These are phyloP conservation scores for Leucophenga montana DNA, from an alignment of 2,888 invertebrate species.

Conservation along the genomic window DNA sequence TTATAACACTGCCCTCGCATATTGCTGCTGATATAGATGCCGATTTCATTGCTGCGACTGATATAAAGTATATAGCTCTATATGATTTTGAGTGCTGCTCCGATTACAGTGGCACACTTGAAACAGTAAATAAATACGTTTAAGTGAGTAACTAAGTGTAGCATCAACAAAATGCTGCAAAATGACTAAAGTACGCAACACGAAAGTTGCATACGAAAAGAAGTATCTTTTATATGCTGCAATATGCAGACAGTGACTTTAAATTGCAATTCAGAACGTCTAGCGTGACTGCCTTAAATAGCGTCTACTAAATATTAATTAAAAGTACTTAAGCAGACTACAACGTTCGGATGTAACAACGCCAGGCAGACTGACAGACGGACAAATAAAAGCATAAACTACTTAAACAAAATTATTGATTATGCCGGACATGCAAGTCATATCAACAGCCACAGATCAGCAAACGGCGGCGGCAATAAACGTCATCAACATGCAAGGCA, in stretches of 20 bases:
- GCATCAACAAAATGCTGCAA: conserved; percentile 5
- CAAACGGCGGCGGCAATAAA: background rate
- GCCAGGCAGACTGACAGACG: background rate
- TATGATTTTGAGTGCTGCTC: background rate
- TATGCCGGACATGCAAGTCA: background rate
- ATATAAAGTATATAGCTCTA: background rate
- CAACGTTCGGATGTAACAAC: background rate
- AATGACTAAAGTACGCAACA: too few relatives aligned
- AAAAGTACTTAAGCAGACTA: conserved; percentile 15
- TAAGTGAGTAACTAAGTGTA: background rate
- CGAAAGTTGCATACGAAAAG: too few relatives aligned
- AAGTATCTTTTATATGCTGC: too few relatives aligned
- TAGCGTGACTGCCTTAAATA: too few relatives aligned
- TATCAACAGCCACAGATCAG: conserved; percentile 3
- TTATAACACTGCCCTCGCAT: too few relatives aligned
- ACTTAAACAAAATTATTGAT: conserved; percentile 19
- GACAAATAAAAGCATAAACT: background rate
- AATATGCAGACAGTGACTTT: too few relatives aligned
- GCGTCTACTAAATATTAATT: conserved; percentile 21
- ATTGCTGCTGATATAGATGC: background rate
- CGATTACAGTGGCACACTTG: conserved; percentile 2
- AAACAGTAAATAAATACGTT: background rate
- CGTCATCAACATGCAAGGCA: background rate
- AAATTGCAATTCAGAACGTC: too few relatives aligned
- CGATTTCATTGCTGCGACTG: background rate